Base-by-base conservation (phyloP, 2,113 vertebrate genomes). In the Tachysurus fulvidraco region DNA sequence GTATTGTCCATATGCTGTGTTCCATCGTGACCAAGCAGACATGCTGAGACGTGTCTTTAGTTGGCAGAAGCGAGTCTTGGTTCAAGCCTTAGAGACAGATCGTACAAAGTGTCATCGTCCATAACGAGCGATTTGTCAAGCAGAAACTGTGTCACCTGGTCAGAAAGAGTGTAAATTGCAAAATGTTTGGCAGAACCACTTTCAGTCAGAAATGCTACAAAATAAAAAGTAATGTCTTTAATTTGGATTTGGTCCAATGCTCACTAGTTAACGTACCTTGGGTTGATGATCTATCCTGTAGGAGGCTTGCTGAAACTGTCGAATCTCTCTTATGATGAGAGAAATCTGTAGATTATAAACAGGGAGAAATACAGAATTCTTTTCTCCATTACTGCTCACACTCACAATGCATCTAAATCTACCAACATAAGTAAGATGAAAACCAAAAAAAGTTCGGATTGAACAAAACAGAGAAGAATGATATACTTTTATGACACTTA, bases 81-180 rank as follows among this genome's bases (percentile, higher is more conserved):
- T 91, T 99, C 98, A 54, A 98, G 96, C 91, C 96, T 98, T 81
- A 99, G 95, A 0, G 98, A 99, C 85, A 99, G 95, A 84, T 97
- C 98, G n/a, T 99, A 99, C 41, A 99, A 93, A 0, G 97, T 97
- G 83, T 99, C 98, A 93, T 99, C 98, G 1, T 99, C 98, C 91
- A 98, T 98, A 92, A 99, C 96, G 44, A 97, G 94, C 0, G 94
- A 95, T 94, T 98, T 98, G 94, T 99, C 97, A 90, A 99, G 95
- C 87, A 99, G 95, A 93, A 97, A 99, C 86, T 98, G 98, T 83
- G 97, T 98, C 87, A 99, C 98, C 98, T 99, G 92, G 80, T 85
- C 1, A 46, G 55, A 85, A 81, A 50, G 79, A 86, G 5, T 8
- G 23, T 83, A 16, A 83, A 52, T 60, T 41, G 25, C 6, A 52